Conservation (phyloP, 30 jellyfish, hydroid and myxozoan species). For the Aurelia sp. region DNA sequence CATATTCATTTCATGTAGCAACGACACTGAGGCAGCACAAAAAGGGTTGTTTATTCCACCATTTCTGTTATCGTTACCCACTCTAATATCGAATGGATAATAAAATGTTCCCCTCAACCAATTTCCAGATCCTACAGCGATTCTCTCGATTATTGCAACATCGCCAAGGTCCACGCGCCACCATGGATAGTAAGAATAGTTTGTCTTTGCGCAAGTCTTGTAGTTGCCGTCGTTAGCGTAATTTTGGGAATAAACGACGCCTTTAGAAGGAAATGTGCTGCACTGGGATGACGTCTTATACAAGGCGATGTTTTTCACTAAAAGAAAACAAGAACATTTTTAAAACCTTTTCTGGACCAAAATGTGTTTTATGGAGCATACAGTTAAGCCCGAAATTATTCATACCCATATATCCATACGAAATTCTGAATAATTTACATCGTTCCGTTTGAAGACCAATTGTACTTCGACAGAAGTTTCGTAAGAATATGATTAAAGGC, state of each 20-base stretch:
- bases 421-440: no score
- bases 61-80: not conserved
- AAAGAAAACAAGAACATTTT: no score
- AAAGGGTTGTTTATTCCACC: not conserved
- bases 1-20: not conserved
- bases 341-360: no score
- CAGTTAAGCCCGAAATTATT: no score
- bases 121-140: not conserved
- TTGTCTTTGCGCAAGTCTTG: not conserved
- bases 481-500: no score
- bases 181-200: not conserved
- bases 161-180: not conserved
- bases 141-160: not conserved
- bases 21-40: not conserved
- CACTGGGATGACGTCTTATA: not conserved
- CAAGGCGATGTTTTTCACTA: not conserved
- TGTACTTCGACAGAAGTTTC: no score
- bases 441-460: no score
- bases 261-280: no score
- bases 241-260: not conserved
- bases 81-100: not conserved
- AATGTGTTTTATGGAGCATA: no score
- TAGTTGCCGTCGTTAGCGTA: conserved; percentile 2
- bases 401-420: no score
- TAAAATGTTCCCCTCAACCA: not conserved